Evolutionary conservation across 53 echinoderm and acorn worm genomes (phyloP).

Genomic region (Antedon mediterranea): DNA sequence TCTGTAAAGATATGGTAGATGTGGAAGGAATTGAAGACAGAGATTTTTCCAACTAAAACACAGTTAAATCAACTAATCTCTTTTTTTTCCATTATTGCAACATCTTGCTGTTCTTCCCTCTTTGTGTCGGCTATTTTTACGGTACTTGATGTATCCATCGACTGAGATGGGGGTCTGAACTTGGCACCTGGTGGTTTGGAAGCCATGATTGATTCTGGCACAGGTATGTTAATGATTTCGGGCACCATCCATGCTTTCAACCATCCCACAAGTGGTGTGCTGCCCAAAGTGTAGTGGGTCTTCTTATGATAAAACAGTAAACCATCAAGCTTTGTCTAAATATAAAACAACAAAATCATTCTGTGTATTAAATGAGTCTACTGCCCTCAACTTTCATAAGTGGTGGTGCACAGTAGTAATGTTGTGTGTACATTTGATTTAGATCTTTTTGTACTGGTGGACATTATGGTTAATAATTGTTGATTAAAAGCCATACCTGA

Average conservation of each 20-base stretch:
- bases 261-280: conserved; percentile 86
- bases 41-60: too few relatives aligned
- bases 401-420: too few relatives aligned
- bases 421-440: too few relatives aligned
- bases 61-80: too few relatives aligned
- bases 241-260: conserved; percentile 96
- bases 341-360: neutral
- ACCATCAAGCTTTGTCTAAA: conserved; percentile 65
- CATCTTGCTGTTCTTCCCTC: neutral
- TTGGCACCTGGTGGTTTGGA: conserved; percentile 54
- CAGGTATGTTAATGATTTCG: conserved; percentile 60
- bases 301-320: conserved; percentile 89
- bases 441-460: too few relatives aligned
- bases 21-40: too few relatives aligned
- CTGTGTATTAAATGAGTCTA: too few relatives aligned
- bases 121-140: neutral
- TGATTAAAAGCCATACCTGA: conserved; percentile 32
- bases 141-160: neutral
- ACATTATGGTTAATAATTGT: too few relatives aligned
- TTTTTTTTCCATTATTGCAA: neutral
- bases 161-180: conserved; percentile 46
- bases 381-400: too few relatives aligned
- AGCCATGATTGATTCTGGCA: conserved; percentile 50
- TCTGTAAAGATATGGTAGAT: too few relatives aligned
- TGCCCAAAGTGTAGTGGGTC: conserved; percentile 72